Evolutionary conservation across 2,797 vertebrate genomes (phyloP).

Genomic region (Pangasius macronema): DNA sequence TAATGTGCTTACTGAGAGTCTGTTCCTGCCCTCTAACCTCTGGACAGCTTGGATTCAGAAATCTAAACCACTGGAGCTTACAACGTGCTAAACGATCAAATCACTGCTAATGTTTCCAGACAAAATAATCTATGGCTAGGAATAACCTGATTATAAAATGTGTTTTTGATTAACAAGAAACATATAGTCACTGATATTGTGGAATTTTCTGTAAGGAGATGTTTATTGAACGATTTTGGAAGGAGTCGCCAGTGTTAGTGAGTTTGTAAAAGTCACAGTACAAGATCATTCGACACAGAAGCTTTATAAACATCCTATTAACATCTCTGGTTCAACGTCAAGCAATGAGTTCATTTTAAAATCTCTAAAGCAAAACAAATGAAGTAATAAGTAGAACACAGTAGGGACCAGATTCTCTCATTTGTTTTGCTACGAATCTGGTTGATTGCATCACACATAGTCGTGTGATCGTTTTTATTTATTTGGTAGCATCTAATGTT

Average conservation of each 20-base stretch:
- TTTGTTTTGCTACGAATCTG: too few relatives aligned
- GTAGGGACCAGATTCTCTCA: too few relatives aligned
- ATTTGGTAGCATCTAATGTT: neutral
- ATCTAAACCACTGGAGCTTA: neutral
- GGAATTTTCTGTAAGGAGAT: neutral
- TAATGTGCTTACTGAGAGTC: conserved; percentile 76
- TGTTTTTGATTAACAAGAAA: neutral
- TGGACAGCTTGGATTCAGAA: conserved; percentile 19
- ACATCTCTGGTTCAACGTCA: neutral
- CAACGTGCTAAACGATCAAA: neutral
- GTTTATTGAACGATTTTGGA: neutral
- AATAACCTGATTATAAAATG: neutral
- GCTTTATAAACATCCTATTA: neutral
- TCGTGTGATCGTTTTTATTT: neutral
- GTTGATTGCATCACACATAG: too few relatives aligned
- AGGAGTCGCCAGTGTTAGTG: neutral
- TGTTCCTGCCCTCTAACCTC: conserved; percentile 49
- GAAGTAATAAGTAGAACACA: too few relatives aligned
- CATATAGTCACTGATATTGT: neutral
- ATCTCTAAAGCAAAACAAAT: neutral
- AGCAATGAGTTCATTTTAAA: neutral
- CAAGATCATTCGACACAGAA: neutral
- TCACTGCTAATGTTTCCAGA: neutral
- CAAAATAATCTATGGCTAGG: neutral
- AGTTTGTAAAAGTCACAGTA: neutral